Evolutionary conservation across 2,113 vertebrate species (phyloP).

Genomic region (Peromyscus leucopus): DNA sequence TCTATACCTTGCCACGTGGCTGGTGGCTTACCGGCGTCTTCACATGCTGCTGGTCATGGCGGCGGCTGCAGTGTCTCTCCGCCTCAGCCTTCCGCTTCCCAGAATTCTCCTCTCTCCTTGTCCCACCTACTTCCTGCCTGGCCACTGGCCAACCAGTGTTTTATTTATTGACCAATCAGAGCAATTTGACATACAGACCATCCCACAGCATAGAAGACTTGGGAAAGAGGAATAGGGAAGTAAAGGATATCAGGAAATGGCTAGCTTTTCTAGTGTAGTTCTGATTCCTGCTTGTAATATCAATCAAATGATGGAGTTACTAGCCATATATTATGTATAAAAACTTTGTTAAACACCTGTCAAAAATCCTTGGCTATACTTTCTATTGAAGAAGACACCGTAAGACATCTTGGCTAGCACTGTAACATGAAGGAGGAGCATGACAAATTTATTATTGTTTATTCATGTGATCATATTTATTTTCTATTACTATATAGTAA

Average conservation of each 20-base stretch:
- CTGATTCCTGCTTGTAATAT: neutral
- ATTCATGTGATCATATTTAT: neutral
- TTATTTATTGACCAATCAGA: too few species aligned
- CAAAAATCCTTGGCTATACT: neutral
- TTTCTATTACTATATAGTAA: neutral
- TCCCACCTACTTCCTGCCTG: too few species aligned
- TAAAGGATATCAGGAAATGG: neutral
- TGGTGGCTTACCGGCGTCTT: too few species aligned
- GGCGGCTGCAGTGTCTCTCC: too few species aligned
- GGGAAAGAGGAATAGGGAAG: neutral
- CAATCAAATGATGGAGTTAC: slow-evolving; percentile 30
- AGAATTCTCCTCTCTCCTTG: too few species aligned
- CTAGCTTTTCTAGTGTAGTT: neutral
- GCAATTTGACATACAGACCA: too few species aligned
- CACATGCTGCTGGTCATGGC: too few species aligned
- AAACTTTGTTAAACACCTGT: slow-evolving; percentile 19
- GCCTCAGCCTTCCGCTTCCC: too few species aligned
- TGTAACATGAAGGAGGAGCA: neutral
- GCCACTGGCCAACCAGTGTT: too few species aligned
- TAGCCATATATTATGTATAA: slow-evolving; percentile 31
- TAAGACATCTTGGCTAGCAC: neutral
- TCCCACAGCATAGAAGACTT: neutral
- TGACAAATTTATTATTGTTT: neutral
- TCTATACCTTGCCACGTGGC: too few species aligned
- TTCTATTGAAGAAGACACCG: neutral